A percentile compares a stretch with the other conserved stretches of the same genome.
These are phyloP conservation scores for Anguilla obscura DNA, from an alignment of 2,797 vertebrate species.

Conservation along the genomic window DNA sequence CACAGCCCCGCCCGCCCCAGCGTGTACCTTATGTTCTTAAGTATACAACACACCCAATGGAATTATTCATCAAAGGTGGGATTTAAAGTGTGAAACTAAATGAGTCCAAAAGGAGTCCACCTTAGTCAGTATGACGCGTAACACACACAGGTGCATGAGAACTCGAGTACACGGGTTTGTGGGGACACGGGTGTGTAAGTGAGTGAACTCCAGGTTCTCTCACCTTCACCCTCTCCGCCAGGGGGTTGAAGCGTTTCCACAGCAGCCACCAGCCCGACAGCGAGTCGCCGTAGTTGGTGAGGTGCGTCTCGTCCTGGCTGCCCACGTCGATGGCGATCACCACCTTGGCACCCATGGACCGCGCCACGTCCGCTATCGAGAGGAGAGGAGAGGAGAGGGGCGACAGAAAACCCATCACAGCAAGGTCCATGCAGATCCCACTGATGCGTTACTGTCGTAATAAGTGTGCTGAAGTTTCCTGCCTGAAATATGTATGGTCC, in stretches of 20 bases:
- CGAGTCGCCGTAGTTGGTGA: conserved; percentile 90
- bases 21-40: not conserved
- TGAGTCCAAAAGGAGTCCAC: not conserved
- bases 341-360: conserved; percentile 89
- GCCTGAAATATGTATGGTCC: not conserved
- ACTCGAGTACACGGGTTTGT: too few relatives aligned
- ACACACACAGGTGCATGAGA: too few relatives aligned
- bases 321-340: conserved; percentile 92
- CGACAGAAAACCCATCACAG: not conserved
- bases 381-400: not conserved
- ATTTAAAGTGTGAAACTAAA: not conserved
- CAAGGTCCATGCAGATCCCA: not conserved
- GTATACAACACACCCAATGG: not conserved
- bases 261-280: conserved; percentile 94
- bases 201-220: not conserved
- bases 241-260: conserved; percentile 91
- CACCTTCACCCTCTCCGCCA: conserved; percentile 89
- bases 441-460: not conserved
- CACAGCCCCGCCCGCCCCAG: not conserved
- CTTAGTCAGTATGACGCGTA: not conserved
- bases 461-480: not conserved
- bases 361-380: conserved; percentile 83
- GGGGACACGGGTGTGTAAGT: not conserved
- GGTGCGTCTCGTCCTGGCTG: conserved; percentile 85
- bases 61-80: not conserved